Evolutionary conservation across 2,888 invertebrate genomes (phyloP), one percentile per base, ranked within the genome.

Genomic region (Drosophila leonis): DNA sequence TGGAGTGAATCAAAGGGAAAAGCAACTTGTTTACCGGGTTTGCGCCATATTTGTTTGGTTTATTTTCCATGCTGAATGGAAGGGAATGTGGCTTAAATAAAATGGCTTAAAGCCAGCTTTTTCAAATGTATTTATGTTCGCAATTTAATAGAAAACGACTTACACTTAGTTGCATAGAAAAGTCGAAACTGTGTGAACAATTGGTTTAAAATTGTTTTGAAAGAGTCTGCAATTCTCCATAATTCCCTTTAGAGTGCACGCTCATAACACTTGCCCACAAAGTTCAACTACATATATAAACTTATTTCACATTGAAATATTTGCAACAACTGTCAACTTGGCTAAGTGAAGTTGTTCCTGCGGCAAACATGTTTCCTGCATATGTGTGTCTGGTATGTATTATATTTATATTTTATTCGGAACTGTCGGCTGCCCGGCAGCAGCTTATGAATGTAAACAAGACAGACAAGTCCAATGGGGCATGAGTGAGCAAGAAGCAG

Each of bases 21-120:
- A 77, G 60, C 65, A 88, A 73, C 73, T 82, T 83, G 80, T 83
- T 85, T 83, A 80, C 82, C 65, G 51, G 56, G 65, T 73, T 65
- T 66, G 65, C 70, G 59, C 65, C 65, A 73, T 56, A 68, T 72
- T 59, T 49, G 37, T 39, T 57, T 62, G 27, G 61, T 39, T 46
- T 33, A 35, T 41, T 29, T 59, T 13, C n/a, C 35, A 56, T 61
- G 13, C 62, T 54, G 48, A 60, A 33, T 15, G 44, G 6, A 31
- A 13, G 10, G 15, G 13, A 37, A 59, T 37, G 41, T 56, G 55
- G 41, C 15, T 37, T 27, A 54, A 24, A 37, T 42, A 54, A 39
- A 13, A 48, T 35, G 66, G 20, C 54, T 60, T 60, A 52, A 75
- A 69, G 55, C 12, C 33, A 46, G 37, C 33, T 55, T 54, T 42